phyloP scores from a whole-genome alignment of 1,140 invertebrate species.

The Drosophila arawakana region DNA sequence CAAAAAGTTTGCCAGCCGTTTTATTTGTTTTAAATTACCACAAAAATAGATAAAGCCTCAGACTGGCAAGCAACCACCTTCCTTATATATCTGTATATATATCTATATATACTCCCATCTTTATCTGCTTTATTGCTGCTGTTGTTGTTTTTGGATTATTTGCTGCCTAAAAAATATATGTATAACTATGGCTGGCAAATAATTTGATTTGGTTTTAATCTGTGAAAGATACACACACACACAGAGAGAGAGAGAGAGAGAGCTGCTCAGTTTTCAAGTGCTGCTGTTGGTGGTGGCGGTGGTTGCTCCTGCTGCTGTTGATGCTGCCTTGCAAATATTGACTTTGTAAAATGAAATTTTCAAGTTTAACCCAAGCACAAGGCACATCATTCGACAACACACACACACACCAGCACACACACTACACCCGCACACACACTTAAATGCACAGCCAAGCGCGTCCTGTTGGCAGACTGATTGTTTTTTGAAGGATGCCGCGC shows the following conservation, averaged over 20 bases:
- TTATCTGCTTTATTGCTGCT: not conserved
- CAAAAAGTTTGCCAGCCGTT: conserved; percentile 40
- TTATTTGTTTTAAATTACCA: conserved; percentile 83
- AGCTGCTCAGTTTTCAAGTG: not conserved
- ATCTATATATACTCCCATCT: not conserved
- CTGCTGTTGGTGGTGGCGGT: conserved; percentile 60
- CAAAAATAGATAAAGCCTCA: conserved; percentile 76
- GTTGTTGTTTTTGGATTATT: conserved; percentile 32
- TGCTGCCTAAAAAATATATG: conserved; percentile 31
- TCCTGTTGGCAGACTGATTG: conserved; percentile 32
- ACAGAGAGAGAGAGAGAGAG: conserved; percentile 15
- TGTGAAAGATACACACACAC: conserved; percentile 50
- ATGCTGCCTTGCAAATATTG: conserved; percentile 71
- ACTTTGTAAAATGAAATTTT: conserved; percentile 84
- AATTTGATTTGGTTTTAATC: conserved; percentile 83
- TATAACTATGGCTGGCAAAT: conserved; percentile 66
- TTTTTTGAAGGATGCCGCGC: conserved; percentile 51
- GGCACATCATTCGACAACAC: conserved; percentile 28
- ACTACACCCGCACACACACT: conserved; percentile 5
- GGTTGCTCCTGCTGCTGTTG: conserved; percentile 19
- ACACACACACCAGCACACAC: conserved; percentile 17
- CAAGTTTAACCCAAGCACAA: conserved; percentile 78
- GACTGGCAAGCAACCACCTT: not conserved
- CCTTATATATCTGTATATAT: too few species aligned
- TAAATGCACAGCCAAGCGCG: conserved; percentile 21